phyloP scores from a whole-genome alignment of 2,113 vertebrate genomes.

The Lanius ludovicianus region DNA sequence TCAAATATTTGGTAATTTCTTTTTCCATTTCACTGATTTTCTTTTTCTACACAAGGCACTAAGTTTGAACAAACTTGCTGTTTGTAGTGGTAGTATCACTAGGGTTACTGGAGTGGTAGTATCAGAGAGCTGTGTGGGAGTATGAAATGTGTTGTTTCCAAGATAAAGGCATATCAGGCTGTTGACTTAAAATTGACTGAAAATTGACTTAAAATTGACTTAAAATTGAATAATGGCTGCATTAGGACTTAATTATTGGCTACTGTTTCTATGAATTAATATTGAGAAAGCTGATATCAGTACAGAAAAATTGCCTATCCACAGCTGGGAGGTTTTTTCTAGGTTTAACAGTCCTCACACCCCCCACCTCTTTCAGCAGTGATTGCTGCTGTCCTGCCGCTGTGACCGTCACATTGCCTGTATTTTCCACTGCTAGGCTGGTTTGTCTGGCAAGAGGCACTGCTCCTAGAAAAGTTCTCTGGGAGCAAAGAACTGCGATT shows the following conservation, averaged over 20 bases:
- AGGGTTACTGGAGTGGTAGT: neutral
- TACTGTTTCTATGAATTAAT: neutral
- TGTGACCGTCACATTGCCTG: neutral
- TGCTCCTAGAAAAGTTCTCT: neutral
- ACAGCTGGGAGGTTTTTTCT: neutral
- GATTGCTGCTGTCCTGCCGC: neutral
- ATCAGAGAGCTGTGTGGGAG: neutral
- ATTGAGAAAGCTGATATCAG: neutral
- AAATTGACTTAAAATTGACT: neutral
- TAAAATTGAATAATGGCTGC: neutral
- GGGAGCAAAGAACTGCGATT: neutral
- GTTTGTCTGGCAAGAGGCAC: neutral
- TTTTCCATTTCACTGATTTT: neutral
- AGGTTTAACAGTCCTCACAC: neutral
- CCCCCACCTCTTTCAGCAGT: neutral
- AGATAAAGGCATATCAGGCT: neutral
- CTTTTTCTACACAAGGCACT: neutral
- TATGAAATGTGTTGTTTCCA: neutral
- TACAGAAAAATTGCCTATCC: neutral
- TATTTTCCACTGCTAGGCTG: neutral
- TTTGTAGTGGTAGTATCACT: neutral
- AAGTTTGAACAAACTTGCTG: neutral
- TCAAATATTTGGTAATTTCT: neutral
- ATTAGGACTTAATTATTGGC: neutral
- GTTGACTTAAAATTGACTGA: neutral